Evolutionary conservation across 2,888 invertebrate genomes (phyloP), one percentile per base, ranked within the genome.

Genomic region (Lasioglossum malachurum): DNA sequence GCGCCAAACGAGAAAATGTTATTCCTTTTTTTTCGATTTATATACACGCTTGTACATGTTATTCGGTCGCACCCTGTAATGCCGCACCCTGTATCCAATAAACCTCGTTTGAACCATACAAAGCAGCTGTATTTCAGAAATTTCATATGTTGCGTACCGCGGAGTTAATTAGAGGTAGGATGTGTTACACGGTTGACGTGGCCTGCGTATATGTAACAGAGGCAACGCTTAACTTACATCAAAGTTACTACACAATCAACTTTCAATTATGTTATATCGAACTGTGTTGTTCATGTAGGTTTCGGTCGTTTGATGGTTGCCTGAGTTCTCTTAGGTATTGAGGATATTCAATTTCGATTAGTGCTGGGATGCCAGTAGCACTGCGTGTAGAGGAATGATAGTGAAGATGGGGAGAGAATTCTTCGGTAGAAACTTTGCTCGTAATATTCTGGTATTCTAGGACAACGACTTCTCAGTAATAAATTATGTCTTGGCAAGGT

Each of bases 401-500:
- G 2, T 16, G 16, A 31, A 16, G 64, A 31, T 19, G 7, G 7
- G 8, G 19, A 8, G 31, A 64, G 8, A 64, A 64, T 64, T 64
- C 64, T 31, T 64, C 8, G 1, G 31, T 64, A 7, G 64, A 64
- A 64, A 64, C 7, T 31, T 64, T 14, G 16, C 64, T 64, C 64
- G 64, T 31, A 19, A 64, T 64, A 31, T 64, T 64, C 64, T 64
- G 31, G 64, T 31, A 64, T 31, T 31, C 31, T 8, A 8, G 64
- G 31, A 31, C 31, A 64, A 64, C 64, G 31, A 31, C 64, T 16
- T 64, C 64, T 31, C 31, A 19, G 64, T 64, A 64, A 31, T 64
- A 64, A 64, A 64, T 64, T 64, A 64, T 64, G 64, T 64, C 64
- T 64, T 64, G 64, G 64, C 64, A 64, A 64, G 64, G 16, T 31